Conservation (phyloP, 2,113 vertebrate species). For the Potamarius usumacintae region DNA sequence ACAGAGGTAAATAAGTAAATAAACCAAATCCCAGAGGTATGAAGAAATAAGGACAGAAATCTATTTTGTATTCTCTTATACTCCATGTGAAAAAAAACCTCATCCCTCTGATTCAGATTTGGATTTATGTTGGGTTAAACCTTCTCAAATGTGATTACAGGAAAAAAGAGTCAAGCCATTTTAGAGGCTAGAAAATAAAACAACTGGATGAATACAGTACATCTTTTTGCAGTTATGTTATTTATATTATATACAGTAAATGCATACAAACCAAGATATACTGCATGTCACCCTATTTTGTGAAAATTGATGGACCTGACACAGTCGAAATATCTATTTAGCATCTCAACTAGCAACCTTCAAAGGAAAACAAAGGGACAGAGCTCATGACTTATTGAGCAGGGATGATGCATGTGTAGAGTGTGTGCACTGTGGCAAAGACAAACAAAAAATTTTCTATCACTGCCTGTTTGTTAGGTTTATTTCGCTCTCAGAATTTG, state of each 20-base stretch:
- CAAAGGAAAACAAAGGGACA: not conserved
- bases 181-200: constrained; percentile 60
- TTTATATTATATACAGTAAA: not conserved
- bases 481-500: constrained; percentile 43
- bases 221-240: constrained; percentile 16
- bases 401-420: not conserved
- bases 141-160: constrained; percentile 68
- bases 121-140: constrained; percentile 74
- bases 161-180: constrained; percentile 60
- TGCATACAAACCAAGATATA: not conserved
- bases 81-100: constrained; percentile 71
- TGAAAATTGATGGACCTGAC: not conserved
- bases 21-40: constrained; percentile 85
- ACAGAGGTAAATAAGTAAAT: constrained; percentile 83
- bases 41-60: constrained; percentile 88
- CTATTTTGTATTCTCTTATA: constrained; percentile 69
- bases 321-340: not conserved
- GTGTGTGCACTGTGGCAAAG: constrained; percentile 31
- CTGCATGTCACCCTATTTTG: not conserved
- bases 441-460: constrained; percentile 50
- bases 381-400: constrained; percentile 9
- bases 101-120: constrained; percentile 65
- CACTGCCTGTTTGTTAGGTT: constrained; percentile 46
- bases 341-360: not conserved
- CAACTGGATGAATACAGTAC: constrained; percentile 62